Evolutionary conservation across 2,797 vertebrate genomes (phyloP), one percentile per base, ranked within the genome.

Genomic region (Amazonetta brasiliensis): DNA sequence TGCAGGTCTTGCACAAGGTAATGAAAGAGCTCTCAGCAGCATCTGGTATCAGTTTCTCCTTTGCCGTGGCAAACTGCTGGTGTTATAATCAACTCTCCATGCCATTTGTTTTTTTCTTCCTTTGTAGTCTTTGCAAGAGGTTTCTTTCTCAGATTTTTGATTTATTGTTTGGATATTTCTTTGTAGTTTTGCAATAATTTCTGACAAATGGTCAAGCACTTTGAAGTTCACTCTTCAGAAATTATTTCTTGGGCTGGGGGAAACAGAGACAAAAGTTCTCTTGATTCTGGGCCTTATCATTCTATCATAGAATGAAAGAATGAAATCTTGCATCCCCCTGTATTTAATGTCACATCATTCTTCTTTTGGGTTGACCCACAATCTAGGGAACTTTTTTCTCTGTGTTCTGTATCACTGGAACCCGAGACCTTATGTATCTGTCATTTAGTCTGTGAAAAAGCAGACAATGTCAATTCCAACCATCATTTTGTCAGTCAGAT

Each of bases 31-130:
- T 94, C 64, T 50, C 84, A 90, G 84, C 84, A 95, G 95, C 90
- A 95, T 90, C 94, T 94, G 89, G 95, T 92, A 94, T 92, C 84
- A 89, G 89, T 96, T 96, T 94, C 87, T 95, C 67, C 79, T 94
- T 76, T 77, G 77, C 92, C 7, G 23, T 88, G 92, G 92, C 89
- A 95, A 95, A 92, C 90, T 94, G 81, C 90, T 96, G 89, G 95
- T 91, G 90, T 93, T 94, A 95, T 91, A 97, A 95, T 95, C 92
- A 93, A 80, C 91, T 93, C 55, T 92, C 68, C 48, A 77, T 91
- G 86, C 75, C 86, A 85, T 95, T 96, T 92, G 71, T 7, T 86
- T 91, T 85, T 86, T 94, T 46, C 31, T 84, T 52, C 92, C 93
- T 96, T 95, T 96, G 93, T 97, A 96, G 95, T 97, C 64, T 44